Base-by-base conservation (phyloP, 2,888 invertebrate genomes). In the Erebia aethiops region DNA sequence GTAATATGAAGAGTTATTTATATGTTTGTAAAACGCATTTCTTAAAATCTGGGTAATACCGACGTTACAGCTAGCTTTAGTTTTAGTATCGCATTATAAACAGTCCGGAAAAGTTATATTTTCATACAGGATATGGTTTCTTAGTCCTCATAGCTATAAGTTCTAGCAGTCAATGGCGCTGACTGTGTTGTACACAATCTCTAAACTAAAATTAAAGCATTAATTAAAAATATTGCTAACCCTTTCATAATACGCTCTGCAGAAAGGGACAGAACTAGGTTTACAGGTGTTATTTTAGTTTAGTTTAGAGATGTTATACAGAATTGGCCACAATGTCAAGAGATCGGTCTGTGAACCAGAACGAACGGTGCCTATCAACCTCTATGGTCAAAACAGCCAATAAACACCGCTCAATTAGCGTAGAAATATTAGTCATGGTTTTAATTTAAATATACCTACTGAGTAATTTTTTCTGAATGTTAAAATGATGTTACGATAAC, bases 401-500 rank as follows among this genome's bases (percentile, higher is more conserved):
- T 46, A 46, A 10, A 13, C 11, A 46, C 46, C 46, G 46, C 46
- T 46, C 46, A 46, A 13, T 46, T 46, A 46, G 46, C 46, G 11
- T 46, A 46, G 46, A 46, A 46, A 13, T 46, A 46, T 46, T 43
- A 43, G 43, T 43, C 43, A 43, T 43, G 43, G 43, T 46, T 46
- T 46, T 46, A 46, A 52, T 16, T 16, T n/a, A 9, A 52, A 52
- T 16, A n/a, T 52, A n/a, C 14, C 1, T 52, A n/a, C 14, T 1
- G 2, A 52, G 7, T 16, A 52, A 4, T 52, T 52, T 52, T 52
- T n/a, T 52, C 16, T 16, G n/a, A 16, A 52, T 16, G 16, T 16
- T 9, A n/a, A 16, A 52, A 52, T 52, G 52, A 52, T 52, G 52
- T 52, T 52, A 52, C n/a, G 52, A 21, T 56, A 56, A 56, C 18